Evolutionary conservation across 2,113 vertebrate genomes (phyloP).

Genomic region (Hiodon alosoides): DNA sequence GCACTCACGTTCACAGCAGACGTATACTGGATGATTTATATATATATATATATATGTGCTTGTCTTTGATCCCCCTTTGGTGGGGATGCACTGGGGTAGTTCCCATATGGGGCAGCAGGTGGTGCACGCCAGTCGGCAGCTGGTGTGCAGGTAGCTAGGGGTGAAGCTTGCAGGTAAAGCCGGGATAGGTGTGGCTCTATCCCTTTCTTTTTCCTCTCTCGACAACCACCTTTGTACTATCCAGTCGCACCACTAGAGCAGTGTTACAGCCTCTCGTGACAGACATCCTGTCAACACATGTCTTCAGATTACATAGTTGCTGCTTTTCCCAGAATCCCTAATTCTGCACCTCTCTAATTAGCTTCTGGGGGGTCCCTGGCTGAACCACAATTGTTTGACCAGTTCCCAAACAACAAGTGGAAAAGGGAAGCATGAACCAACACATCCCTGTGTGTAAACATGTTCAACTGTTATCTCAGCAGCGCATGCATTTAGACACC

Average conservation of each 20-base stretch:
- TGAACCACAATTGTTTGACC: background rate
- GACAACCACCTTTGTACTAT: conserved; percentile 16
- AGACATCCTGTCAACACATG: background rate
- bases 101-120: conserved; percentile 26
- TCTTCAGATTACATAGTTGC: background rate
- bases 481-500: background rate
- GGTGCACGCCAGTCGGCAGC: conserved; percentile 28
- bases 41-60: too few relatives aligned
- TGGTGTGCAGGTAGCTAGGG: background rate
- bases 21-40: too few relatives aligned
- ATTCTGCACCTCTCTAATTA: background rate
- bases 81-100: background rate
- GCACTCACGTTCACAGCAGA: too few relatives aligned
- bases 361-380: background rate
- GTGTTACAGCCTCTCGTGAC: background rate
- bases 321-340: background rate
- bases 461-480: conserved; percentile 25
- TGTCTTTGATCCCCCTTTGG: background rate
- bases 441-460: background rate
- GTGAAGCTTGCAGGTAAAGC: background rate
- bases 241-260: background rate
- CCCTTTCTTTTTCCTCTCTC: background rate
- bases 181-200: background rate
- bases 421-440: conserved; percentile 10
- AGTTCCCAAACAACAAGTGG: conserved; percentile 25